Evolutionary conservation across 23 tunicate species (phyloP).

Genomic region (Ascidia mentula): DNA sequence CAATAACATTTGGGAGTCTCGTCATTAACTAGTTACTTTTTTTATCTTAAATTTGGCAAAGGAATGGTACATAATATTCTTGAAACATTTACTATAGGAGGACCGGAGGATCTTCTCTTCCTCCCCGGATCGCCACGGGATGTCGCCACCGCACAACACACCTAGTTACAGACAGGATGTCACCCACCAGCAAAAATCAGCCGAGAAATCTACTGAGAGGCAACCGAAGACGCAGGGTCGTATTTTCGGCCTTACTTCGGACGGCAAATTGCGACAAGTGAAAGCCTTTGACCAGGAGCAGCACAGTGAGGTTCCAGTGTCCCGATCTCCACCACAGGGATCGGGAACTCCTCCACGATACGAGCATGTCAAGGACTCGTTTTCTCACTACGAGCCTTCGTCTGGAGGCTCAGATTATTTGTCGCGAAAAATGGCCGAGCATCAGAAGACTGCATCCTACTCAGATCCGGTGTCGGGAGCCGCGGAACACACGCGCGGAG

Average conservation of each 20-base stretch:
- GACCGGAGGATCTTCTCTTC: neutral
- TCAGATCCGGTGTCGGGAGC: neutral
- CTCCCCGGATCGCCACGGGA: neutral
- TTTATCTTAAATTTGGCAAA: neutral
- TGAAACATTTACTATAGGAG: neutral
- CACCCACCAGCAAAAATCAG: neutral
- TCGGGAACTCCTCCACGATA: conserved; percentile 4
- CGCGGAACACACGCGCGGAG: conserved; percentile 25
- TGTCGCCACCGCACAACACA: neutral
- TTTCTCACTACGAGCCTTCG: neutral
- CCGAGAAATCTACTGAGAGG: conserved; percentile 22
- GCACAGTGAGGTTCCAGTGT: neutral
- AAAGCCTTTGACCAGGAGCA: conserved; percentile 10
- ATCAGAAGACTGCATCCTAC: neutral
- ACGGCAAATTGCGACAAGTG: conserved; percentile 25
- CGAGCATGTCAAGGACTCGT: conserved; percentile 22
- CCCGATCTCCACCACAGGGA: neutral
- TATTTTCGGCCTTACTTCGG: conserved; percentile 47
- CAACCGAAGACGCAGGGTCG: conserved; percentile 30
- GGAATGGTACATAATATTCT: no score
- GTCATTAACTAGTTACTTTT: no score
- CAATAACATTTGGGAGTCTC: no score
- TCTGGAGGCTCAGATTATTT: conserved; percentile 12
- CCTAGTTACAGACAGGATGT: no score
- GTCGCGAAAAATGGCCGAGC: neutral